Percentiles rank a stretch among this genome's conserved stretches.
Evolutionary conservation across 2,113 vertebrate genomes (phyloP).

Genomic region (Pachypanchax playfairii): DNA sequence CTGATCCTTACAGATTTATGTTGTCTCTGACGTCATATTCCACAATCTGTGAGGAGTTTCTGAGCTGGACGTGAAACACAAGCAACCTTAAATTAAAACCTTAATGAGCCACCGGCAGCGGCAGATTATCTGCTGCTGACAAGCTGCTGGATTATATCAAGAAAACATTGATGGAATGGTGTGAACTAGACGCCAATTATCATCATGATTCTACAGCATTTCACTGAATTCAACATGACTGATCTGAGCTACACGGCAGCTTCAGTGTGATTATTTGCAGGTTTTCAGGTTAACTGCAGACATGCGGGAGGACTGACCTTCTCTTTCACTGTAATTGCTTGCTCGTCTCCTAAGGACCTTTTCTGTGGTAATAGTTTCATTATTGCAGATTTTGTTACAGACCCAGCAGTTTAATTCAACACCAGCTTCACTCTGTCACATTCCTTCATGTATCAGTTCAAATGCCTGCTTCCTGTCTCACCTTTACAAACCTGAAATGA

Average conservation of each 20-base stretch:
- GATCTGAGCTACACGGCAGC: no score
- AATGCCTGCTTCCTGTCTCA: neutral
- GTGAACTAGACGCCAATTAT: neutral
- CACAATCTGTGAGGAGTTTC: no score
- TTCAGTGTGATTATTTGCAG: neutral
- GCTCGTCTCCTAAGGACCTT: conserved; percentile 31
- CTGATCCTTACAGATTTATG: conserved; percentile 39
- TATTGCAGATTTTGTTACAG: conserved; percentile 38
- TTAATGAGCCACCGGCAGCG: conserved; percentile 26
- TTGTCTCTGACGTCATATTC: conserved; percentile 6
- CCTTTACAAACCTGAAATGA: neutral
- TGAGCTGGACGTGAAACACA: neutral
- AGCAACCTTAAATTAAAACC: conserved; percentile 34
- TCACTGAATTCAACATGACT: no score
- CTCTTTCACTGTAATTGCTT: conserved; percentile 39
- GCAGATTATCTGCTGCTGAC: conserved; percentile 7
- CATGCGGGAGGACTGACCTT: conserved; percentile 40
- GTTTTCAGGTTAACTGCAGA: conserved; percentile 19
- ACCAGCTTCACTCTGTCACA: conserved; percentile 21
- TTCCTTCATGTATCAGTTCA: conserved; percentile 38
- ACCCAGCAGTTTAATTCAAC: conserved; percentile 6
- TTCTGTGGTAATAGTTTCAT: conserved; percentile 55
- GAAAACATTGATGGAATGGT: conserved; percentile 3
- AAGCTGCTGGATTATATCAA: conserved; percentile 3
- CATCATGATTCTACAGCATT: neutral